Conservation (phyloP, 2,113 vertebrate species). For the Zingel zingel region DNA sequence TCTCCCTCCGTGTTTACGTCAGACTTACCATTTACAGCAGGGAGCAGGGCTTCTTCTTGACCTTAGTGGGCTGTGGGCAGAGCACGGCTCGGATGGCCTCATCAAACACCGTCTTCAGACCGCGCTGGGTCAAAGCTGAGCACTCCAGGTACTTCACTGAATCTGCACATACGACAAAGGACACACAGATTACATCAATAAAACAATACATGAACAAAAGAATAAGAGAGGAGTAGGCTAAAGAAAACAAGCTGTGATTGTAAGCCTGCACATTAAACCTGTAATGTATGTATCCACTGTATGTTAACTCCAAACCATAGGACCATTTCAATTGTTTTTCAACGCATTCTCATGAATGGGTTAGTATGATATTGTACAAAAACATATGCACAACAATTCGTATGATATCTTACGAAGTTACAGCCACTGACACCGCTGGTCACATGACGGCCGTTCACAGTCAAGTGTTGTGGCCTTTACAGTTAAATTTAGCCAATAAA, state of each 20-base stretch:
- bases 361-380: no score
- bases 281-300: not conserved
- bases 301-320: not conserved
- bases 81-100: conserved; percentile 94
- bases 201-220: not conserved
- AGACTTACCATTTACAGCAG: conserved; percentile 85
- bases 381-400: no score
- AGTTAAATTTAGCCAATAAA: no score
- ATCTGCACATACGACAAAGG: not conserved
- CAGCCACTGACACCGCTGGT: no score
- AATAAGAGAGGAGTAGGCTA: not conserved
- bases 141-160: conserved; percentile 94
- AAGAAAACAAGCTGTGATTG: not conserved
- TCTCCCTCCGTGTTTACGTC: not conserved
- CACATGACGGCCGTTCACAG: no score
- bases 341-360: no score
- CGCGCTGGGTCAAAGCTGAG: conserved; percentile 91
- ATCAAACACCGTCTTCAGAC: conserved; percentile 93
- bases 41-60: conserved; percentile 86
- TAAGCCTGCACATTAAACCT: not conserved
- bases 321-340: no score
- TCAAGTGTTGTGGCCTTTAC: no score
- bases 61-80: conserved; percentile 88
- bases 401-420: no score
- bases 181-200: not conserved